Evolutionary conservation across 2,888 invertebrate species (phyloP), one percentile per base, ranked within the genome.

Genomic region (Chrysomela aeneicollis): DNA sequence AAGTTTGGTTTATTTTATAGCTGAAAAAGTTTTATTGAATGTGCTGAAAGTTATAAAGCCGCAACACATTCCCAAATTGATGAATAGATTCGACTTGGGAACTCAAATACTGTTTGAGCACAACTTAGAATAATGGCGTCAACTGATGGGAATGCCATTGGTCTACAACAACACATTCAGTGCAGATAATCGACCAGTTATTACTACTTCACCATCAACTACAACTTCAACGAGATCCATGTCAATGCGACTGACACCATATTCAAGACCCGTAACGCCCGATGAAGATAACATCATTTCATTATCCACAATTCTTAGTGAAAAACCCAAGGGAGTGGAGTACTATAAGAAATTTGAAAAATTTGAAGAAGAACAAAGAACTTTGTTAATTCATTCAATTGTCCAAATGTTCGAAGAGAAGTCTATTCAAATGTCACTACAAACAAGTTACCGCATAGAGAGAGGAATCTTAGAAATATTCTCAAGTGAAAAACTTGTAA

Each of bases 101-200:
- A 71, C 70, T 10, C 71, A 70, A 57, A 73, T 73, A 17, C 18
- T 66, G 21, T 75, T 74, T 63, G 73, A 73, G 47, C 58, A 74
- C 59, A 67, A 72, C 42, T 63, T 75, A 51, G 71, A 71, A 53
- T 21, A 53, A 32, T 74, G 74, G 75, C 50, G 58, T 49, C 30
- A 71, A 22, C 54, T 60, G 12, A 69, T 72, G 32, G 70, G 66
- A 61, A 15, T 69, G n/a, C 68, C 70, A 30, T 61, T 58, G 15
- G 49, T 17, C 51, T 57, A 55, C 37, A 35, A 35, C 18, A 15
- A 21, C 15, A 17, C 19, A 50, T 18, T 18, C 15, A 50, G 18
- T 21, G 5, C 8, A 15, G 12, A 17, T 49, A 50, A 26, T 42
- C n/a, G n/a, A n/a, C n/a, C n/a, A n/a, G n/a, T n/a, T n/a, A n/a